Percentiles rank a stretch among this genome's conserved stretches.
phyloP scores from a whole-genome alignment of 2,888 invertebrate genomes.

The Acanthosepion esculentum region DNA sequence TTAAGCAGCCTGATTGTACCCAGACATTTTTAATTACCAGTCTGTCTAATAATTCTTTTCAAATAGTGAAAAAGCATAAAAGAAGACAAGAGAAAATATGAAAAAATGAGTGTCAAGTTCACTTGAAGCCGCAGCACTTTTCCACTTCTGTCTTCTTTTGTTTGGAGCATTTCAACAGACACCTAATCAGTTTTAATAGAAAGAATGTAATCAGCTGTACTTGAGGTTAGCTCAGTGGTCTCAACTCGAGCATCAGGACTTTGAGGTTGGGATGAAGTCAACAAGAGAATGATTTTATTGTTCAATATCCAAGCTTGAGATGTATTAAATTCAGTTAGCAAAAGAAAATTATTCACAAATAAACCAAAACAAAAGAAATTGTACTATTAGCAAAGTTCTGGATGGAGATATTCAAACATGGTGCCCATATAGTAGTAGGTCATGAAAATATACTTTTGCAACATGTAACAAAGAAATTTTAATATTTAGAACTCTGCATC shows the following conservation, averaged over 20 bases:
- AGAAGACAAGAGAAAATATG: not conserved
- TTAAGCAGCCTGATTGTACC: not conserved
- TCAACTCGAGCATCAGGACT: not conserved
- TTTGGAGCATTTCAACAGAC: not conserved
- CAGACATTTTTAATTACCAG: slow-evolving; percentile 6
- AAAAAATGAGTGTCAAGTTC: not conserved
- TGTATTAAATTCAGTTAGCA: not conserved
- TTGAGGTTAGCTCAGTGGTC: not conserved
- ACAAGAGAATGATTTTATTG: not conserved
- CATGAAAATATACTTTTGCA: not conserved
- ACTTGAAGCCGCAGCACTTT: slow-evolving; percentile 10
- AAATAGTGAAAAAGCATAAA: not conserved
- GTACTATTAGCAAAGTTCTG: not conserved
- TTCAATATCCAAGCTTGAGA: not conserved
- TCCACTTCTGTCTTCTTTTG: not conserved
- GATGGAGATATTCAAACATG: not conserved
- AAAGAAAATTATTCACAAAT: not conserved
- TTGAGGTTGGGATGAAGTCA: not conserved
- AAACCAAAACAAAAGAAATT: not conserved
- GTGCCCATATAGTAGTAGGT: not conserved
- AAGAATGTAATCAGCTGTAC: not conserved
- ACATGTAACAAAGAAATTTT: not conserved
- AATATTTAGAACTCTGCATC: not conserved
- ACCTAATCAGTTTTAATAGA: slow-evolving; percentile 1
- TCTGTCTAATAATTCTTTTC: not conserved